Evolutionary conservation across 35 echinoderm and acorn worm species (phyloP).

Genomic region (Apostichopus parvimensis): DNA sequence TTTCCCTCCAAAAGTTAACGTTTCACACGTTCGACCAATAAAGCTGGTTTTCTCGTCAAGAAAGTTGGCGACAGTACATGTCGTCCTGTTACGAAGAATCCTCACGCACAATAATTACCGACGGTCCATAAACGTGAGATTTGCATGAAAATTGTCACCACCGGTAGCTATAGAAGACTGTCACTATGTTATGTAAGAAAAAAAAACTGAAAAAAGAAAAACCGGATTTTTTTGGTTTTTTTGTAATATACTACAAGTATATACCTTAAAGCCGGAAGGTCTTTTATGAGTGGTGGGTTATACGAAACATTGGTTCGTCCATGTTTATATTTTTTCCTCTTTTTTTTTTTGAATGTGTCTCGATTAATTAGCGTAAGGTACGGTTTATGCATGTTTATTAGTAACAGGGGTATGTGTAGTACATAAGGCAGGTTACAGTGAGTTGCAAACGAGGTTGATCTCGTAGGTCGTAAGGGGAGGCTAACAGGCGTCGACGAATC

Average conservation of each 20-base stretch:
- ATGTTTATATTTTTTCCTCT: too few relatives aligned
- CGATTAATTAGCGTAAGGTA: slow-evolving; percentile 9
- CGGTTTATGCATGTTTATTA: too few relatives aligned
- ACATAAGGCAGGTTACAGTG: too few relatives aligned
- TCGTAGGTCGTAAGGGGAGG: too few relatives aligned
- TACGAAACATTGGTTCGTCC: background rate
- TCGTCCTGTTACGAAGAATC: background rate
- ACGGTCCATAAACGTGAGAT: slow-evolving; percentile 24
- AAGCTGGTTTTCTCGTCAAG: slow-evolving; percentile 28
- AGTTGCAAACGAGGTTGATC: too few relatives aligned
- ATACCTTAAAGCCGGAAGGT: background rate
- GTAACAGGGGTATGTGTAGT: too few relatives aligned
- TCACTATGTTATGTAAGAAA: slow-evolving; percentile 33
- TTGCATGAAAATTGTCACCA: slow-evolving; percentile 24
- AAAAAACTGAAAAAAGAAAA: background rate
- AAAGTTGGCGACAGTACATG: slow-evolving; percentile 25
- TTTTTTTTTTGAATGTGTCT: background rate
- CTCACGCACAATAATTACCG: slow-evolving; percentile 28
- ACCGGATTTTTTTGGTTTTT: background rate
- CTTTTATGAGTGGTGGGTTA: background rate
- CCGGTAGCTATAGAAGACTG: slow-evolving; percentile 15
- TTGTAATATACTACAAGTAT: background rate
- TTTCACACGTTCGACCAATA: slow-evolving; percentile 32
- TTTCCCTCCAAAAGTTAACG: background rate
- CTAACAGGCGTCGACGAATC: too few relatives aligned